These are phyloP conservation scores for Goniozus legneri DNA, from an alignment of 1,140 invertebrate species.

Conservation along the genomic window DNA sequence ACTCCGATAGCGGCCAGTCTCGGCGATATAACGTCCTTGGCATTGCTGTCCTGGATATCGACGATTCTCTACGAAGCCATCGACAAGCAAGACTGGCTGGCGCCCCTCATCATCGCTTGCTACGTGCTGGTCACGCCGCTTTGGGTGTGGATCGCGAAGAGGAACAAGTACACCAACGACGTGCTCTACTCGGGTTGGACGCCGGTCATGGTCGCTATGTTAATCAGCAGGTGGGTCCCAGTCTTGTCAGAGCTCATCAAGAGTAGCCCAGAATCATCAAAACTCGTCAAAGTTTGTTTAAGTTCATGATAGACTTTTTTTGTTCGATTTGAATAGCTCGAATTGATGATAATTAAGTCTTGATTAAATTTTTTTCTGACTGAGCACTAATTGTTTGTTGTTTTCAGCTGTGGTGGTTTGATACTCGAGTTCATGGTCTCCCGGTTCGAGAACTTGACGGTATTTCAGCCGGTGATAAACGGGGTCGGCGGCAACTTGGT, in stretches of 20 bases:
- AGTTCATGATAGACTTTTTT: too few relatives aligned
- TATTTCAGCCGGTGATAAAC: constrained; percentile 77
- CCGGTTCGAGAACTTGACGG: constrained; percentile 67
- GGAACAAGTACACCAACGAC: constrained; percentile 64
- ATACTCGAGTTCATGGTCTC: constrained; percentile 70
- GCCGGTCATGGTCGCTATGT: constrained; percentile 71
- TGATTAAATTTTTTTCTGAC: too few relatives aligned
- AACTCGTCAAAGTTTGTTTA: too few relatives aligned
- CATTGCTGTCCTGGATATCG: constrained; percentile 68
- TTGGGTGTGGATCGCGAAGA: constrained; percentile 67
- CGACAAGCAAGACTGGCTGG: constrained; percentile 64
- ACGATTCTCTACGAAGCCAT: constrained; percentile 61
- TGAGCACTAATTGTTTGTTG: too few relatives aligned
- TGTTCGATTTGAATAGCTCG: too few relatives aligned
- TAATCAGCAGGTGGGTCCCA: constrained; percentile 65
- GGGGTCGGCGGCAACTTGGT: constrained; percentile 85
- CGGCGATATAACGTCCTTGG: constrained; percentile 77
- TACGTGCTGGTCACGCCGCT: constrained; percentile 65
- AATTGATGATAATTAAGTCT: too few relatives aligned
- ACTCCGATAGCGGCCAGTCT: constrained; percentile 87
- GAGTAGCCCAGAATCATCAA: too few relatives aligned
- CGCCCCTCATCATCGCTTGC: constrained; percentile 62
- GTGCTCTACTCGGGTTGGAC: constrained; percentile 70
- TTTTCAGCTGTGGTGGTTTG: constrained; percentile 61
- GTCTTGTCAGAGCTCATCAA: too few relatives aligned